phyloP scores from a whole-genome alignment of 2,113 vertebrate species.

The Plecotus auritus region DNA sequence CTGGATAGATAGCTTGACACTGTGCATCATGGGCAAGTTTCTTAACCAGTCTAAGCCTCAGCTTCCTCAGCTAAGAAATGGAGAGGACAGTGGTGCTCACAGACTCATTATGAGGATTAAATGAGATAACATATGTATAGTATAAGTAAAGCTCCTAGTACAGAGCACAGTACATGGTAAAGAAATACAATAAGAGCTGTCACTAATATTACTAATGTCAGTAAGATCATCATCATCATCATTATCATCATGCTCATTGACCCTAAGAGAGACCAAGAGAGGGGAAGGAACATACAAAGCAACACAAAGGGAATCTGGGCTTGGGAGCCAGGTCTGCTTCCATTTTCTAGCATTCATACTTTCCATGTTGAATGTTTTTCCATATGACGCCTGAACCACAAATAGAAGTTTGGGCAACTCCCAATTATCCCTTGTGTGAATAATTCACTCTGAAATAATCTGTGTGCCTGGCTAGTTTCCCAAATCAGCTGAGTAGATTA shows the following conservation, averaged over 20 bases:
- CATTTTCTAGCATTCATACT: neutral
- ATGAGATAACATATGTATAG: neutral
- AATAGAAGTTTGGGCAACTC: slow-evolving; percentile 65
- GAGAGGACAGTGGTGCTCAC: neutral
- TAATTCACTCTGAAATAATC: slow-evolving; percentile 68
- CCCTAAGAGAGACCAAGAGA: neutral
- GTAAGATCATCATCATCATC: neutral
- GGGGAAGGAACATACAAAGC: neutral
- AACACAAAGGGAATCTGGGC: neutral
- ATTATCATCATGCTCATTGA: neutral
- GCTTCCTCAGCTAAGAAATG: neutral
- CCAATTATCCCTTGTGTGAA: slow-evolving; percentile 60
- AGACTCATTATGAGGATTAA: neutral
- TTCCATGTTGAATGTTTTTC: slow-evolving; percentile 14
- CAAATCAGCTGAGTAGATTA: slow-evolving; percentile 65
- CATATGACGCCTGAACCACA: slow-evolving; percentile 21
- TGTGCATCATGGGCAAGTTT: neutral
- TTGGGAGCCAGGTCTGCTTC: neutral
- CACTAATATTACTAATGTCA: neutral
- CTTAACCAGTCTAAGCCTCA: neutral
- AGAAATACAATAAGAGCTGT: neutral
- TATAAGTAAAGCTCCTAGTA: neutral
- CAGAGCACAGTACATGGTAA: neutral
- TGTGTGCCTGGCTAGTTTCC: slow-evolving; percentile 49
- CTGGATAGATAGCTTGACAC: neutral